Evolutionary conservation across 2,888 invertebrate species (phyloP).

Genomic region (Lymantria monacha): DNA sequence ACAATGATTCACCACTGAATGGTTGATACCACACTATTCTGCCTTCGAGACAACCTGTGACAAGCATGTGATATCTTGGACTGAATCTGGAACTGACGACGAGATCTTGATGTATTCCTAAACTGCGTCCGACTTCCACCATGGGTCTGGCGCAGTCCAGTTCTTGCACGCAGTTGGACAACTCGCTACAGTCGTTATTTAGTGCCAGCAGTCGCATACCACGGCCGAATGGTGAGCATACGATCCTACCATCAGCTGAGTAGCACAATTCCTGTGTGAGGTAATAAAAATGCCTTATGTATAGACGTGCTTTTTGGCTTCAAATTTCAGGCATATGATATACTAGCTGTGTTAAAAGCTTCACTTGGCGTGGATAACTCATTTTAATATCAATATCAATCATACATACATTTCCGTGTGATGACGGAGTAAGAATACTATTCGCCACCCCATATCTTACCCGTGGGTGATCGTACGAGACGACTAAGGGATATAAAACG

Average conservation of each 20-base stretch:
- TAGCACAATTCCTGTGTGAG: slow-evolving; percentile 89
- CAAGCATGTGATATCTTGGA: slow-evolving; percentile 92
- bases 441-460: too few relatives aligned
- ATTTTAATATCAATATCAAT: too few relatives aligned
- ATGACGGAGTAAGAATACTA: too few relatives aligned
- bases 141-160: slow-evolving; percentile 40
- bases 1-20: slow-evolving; percentile 56
- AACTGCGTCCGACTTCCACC: slow-evolving; percentile 85
- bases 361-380: too few relatives aligned
- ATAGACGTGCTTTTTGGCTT: not conserved
- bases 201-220: slow-evolving; percentile 94
- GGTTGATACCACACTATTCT: slow-evolving; percentile 96
- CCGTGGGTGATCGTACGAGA: too few relatives aligned
- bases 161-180: slow-evolving; percentile 83
- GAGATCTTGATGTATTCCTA: slow-evolving; percentile 88
- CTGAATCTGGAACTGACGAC: slow-evolving; percentile 96
- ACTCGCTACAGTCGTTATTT: slow-evolving; percentile 88
- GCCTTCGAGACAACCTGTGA: slow-evolving; percentile 94
- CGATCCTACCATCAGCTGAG: slow-evolving; percentile 93
- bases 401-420: too few relatives aligned
- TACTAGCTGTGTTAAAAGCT: not conserved
- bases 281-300: slow-evolving; percentile 1
- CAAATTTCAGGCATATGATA: not conserved
- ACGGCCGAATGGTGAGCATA: slow-evolving; percentile 94
- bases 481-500: too few relatives aligned